Conservation (phyloP, 53 echinoderm and acorn worm species). For the Zoroaster sp. region DNA sequence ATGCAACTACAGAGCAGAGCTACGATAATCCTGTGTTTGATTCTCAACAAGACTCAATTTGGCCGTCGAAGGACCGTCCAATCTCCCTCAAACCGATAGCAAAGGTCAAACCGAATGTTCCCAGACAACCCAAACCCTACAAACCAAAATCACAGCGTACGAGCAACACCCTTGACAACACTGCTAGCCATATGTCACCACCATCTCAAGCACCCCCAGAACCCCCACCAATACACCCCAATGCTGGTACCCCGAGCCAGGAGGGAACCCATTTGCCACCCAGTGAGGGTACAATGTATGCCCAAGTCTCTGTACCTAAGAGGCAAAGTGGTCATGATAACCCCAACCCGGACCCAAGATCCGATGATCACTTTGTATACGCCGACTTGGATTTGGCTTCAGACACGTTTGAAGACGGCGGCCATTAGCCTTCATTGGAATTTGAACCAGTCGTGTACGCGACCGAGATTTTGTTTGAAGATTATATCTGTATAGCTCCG, state of each 20-base stretch:
- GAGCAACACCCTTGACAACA: not conserved
- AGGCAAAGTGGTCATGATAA: not conserved
- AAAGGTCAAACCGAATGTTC: not conserved
- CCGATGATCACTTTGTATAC: not conserved
- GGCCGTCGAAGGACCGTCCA: not conserved
- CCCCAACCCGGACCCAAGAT: too few species aligned
- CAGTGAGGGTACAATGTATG: too few species aligned
- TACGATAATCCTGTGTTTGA: not conserved
- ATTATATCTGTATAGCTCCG: too few species aligned
- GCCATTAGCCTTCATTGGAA: too few species aligned
- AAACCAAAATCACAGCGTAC: not conserved
- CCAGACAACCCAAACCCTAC: not conserved
- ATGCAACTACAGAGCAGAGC: too few species aligned
- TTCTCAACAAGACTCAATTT: not conserved
- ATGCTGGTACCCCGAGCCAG: too few species aligned
- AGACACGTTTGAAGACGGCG: not conserved
- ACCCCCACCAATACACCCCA: too few species aligned
- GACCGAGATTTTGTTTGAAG: too few species aligned
- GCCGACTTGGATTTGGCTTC: not conserved
- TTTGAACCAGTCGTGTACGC: too few species aligned
- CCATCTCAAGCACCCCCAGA: too few species aligned
- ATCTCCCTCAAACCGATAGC: not conserved
- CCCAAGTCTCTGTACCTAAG: not conserved
- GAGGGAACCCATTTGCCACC: too few species aligned
- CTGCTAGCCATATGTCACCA: too few species aligned